Percentiles rank a stretch among this genome's conserved stretches.
Conservation (phyloP, 1,140 invertebrate species). For the Drosophila nikananu region DNA sequence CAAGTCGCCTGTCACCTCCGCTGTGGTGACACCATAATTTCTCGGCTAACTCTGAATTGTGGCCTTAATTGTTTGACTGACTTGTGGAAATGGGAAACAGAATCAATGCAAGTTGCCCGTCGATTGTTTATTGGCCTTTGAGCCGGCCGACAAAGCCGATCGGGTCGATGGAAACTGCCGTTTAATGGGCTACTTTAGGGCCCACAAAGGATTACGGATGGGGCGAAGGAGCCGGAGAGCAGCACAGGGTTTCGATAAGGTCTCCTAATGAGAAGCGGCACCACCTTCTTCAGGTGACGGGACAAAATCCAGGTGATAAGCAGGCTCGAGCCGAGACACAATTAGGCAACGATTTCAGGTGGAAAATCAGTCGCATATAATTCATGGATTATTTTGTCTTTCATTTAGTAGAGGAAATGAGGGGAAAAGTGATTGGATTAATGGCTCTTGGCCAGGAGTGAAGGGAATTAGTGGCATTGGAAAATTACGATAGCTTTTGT, state of each 20-base stretch:
- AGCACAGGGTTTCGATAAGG: slow-evolving; percentile 48
- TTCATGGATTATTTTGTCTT: slow-evolving; percentile 43
- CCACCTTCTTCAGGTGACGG: slow-evolving; percentile 32
- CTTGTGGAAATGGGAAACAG: slow-evolving; percentile 35
- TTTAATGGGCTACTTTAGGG: slow-evolving; percentile 74
- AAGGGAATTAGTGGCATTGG: neutral
- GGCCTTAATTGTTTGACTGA: slow-evolving; percentile 75
- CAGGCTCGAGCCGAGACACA: slow-evolving; percentile 36
- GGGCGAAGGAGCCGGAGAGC: slow-evolving; percentile 21
- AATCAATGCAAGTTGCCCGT: slow-evolving; percentile 70
- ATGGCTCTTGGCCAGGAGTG: slow-evolving; percentile 1
- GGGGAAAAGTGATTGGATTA: slow-evolving; percentile 16
- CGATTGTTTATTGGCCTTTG: slow-evolving; percentile 74
- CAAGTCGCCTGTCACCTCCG: slow-evolving; percentile 60
- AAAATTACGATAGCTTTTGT: neutral
- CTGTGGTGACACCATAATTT: slow-evolving; percentile 80
- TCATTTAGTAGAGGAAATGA: slow-evolving; percentile 6
- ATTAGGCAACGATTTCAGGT: slow-evolving; percentile 55
- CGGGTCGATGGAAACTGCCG: slow-evolving; percentile 54
- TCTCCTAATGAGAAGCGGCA: slow-evolving; percentile 54
- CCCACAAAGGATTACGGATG: slow-evolving; percentile 58
- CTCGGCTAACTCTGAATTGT: slow-evolving; percentile 74
- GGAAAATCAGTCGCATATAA: slow-evolving; percentile 52
- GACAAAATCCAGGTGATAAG: slow-evolving; percentile 61
- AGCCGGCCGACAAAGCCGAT: slow-evolving; percentile 64